phyloP scores from a whole-genome alignment of 2,888 invertebrate species.

The Idaea straminata region DNA sequence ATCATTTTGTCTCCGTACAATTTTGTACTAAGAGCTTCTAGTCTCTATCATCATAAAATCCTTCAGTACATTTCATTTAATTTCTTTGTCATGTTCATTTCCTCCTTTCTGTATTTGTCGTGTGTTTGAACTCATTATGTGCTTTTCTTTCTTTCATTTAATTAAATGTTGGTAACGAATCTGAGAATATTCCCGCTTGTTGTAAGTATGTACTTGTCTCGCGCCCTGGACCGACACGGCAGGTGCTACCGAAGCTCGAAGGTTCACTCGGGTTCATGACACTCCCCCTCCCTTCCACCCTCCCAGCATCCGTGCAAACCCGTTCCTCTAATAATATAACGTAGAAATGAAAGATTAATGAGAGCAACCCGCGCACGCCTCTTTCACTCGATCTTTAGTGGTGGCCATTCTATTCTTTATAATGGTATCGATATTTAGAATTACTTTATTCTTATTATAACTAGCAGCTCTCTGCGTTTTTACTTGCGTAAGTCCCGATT shows the following conservation, averaged over 20 bases:
- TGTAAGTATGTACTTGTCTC: slow-evolving; percentile 2
- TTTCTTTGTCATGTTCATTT: no score
- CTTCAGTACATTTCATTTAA: no score
- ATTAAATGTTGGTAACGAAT: background rate
- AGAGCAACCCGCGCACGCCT: slow-evolving; percentile 79
- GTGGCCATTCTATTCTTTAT: slow-evolving; percentile 21
- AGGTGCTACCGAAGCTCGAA: slow-evolving; percentile 76
- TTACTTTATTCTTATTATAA: background rate
- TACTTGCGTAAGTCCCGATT: no score
- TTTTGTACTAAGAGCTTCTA: no score
- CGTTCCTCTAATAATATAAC: slow-evolving; percentile 79
- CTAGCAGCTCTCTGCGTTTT: no score
- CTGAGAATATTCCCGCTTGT: background rate
- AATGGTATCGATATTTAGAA: background rate
- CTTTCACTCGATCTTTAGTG: slow-evolving; percentile 66
- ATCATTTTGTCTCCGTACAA: no score
- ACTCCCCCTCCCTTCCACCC: slow-evolving; percentile 37
- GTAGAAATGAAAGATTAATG: slow-evolving; percentile 80
- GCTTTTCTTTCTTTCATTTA: background rate
- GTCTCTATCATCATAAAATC: no score
- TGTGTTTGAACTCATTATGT: no score
- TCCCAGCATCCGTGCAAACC: slow-evolving; percentile 76
- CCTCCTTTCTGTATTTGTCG: no score
- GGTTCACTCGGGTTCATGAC: slow-evolving; percentile 76
- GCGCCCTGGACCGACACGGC: slow-evolving; percentile 66